These are phyloP conservation scores for Gallinago undulata DNA, from an alignment of 2,113 vertebrate genomes.

Conservation along the genomic window DNA sequence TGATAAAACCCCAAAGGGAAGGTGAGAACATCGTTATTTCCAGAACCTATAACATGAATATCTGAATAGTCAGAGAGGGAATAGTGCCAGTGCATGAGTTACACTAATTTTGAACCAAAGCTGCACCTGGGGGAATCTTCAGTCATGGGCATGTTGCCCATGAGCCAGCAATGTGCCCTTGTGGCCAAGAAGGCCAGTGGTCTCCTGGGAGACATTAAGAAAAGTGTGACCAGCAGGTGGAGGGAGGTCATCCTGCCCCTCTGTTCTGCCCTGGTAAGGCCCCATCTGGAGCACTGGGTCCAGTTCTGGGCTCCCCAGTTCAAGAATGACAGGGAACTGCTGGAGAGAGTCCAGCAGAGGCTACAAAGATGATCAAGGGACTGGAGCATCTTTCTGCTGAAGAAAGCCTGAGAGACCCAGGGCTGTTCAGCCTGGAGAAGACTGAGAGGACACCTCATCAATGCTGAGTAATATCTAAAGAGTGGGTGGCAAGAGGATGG, in stretches of 20 bases:
- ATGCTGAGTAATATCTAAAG: too few relatives aligned
- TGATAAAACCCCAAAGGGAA: not conserved
- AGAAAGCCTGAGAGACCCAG: too few relatives aligned
- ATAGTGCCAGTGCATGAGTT: too few relatives aligned
- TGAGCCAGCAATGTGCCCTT: not conserved
- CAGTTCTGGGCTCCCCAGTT: not conserved
- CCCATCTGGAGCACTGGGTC: not conserved
- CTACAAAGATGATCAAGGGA: too few relatives aligned
- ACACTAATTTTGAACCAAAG: not conserved
- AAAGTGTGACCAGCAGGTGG: not conserved
- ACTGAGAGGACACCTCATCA: too few relatives aligned
- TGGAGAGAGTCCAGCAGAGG: not conserved
- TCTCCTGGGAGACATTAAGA: not conserved
- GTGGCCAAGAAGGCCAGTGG: not conserved
- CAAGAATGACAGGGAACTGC: not conserved
- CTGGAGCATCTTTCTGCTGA: too few relatives aligned
- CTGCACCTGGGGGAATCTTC: too few relatives aligned
- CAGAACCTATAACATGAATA: accelerated
- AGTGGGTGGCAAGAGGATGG: not conserved
- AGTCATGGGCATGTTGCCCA: not conserved
- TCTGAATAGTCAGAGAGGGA: not conserved
- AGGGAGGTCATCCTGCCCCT: not conserved
- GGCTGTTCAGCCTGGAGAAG: too few relatives aligned
- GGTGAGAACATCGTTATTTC: not conserved
- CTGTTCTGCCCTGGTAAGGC: not conserved